Conservation (phyloP, 2,113 vertebrate species). For the Tragelaphus buxtoni region DNA sequence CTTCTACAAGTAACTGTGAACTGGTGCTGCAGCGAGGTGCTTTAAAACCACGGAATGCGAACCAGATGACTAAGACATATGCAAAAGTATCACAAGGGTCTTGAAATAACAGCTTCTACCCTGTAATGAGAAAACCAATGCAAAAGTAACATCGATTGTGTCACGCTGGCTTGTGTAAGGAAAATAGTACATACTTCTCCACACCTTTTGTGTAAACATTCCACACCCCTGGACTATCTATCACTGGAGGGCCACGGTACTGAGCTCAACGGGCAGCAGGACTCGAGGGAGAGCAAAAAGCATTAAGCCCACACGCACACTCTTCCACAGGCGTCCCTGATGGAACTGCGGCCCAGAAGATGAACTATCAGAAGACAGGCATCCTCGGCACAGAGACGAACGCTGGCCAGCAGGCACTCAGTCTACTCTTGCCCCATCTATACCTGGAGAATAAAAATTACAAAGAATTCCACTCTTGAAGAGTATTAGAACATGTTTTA, state of each 20-base stretch:
- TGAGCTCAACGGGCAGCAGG: not conserved
- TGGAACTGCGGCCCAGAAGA: not conserved
- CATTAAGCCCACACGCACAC: not conserved
- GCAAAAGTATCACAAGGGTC: not conserved
- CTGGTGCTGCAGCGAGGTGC: not conserved
- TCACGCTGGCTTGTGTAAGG: not conserved
- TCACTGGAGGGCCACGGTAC: rapidly evolving
- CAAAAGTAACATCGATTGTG: not conserved
- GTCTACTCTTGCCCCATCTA: not conserved
- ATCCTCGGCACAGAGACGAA: not conserved
- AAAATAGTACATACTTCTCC: not conserved
- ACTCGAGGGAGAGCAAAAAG: not conserved
- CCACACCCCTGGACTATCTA: not conserved
- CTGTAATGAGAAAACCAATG: not conserved
- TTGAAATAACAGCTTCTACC: not conserved
- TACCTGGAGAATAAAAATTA: not conserved
- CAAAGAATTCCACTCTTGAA: not conserved
- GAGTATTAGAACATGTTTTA: not conserved
- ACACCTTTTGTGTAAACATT: not conserved
- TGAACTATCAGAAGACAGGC: not conserved
- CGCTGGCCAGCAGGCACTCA: not conserved
- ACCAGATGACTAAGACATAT: not conserved
- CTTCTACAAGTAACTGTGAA: not conserved
- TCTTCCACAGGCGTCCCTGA: not conserved
- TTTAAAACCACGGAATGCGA: not conserved